Conservation (phyloP, 2,797 vertebrate genomes). For the Meda fulgida region DNA sequence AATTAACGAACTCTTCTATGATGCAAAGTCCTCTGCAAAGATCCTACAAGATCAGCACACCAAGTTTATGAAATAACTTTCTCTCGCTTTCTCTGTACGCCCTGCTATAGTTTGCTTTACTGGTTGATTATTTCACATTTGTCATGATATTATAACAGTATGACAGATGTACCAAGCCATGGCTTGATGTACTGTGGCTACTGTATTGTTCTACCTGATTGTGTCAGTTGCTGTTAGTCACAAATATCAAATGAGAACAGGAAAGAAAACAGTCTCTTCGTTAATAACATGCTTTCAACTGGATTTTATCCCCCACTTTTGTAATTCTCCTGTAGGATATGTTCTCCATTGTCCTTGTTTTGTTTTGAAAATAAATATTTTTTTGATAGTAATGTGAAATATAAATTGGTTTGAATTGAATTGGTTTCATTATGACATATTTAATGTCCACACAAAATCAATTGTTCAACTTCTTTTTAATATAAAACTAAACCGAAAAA, state of each 20-base stretch:
- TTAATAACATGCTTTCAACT: background rate
- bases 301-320: background rate
- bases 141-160: background rate
- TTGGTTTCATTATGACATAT: background rate
- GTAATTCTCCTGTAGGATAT: background rate
- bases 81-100: slow-evolving; percentile 48
- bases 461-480: background rate
- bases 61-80: slow-evolving; percentile 94
- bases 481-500: background rate
- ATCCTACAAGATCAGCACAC: slow-evolving; percentile 97
- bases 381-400: slow-evolving; percentile 17
- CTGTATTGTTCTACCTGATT: background rate
- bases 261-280: background rate
- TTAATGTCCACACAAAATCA: background rate
- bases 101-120: background rate
- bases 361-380: slow-evolving; percentile 17
- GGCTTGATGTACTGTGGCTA: background rate
- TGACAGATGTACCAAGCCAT: background rate
- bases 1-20: slow-evolving; percentile 98
- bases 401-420: background rate
- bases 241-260: background rate
- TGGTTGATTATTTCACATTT: background rate
- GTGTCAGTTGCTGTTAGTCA: background rate
- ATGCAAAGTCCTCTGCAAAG: slow-evolving; percentile 98
- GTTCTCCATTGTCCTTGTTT: background rate